Evolutionary conservation across 2,113 vertebrate species (phyloP).

Genomic region (Trinectes maculatus): DNA sequence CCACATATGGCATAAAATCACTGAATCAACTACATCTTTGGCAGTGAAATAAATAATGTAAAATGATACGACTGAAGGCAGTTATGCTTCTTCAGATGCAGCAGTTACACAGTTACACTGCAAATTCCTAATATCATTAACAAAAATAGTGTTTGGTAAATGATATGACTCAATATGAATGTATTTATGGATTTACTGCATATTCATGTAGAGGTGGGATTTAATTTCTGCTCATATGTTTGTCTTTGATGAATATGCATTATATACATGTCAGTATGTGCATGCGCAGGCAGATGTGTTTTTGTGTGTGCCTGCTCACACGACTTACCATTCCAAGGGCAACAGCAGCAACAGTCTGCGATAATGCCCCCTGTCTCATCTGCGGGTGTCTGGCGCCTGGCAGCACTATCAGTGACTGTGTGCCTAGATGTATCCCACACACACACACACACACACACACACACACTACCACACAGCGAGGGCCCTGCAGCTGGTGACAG

Average conservation of each 20-base stretch:
- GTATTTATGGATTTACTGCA: conserved; percentile 43
- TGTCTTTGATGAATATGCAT: conserved; percentile 19
- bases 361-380: conserved; percentile 64
- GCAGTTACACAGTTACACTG: too few species aligned
- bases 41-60: conserved; percentile 3
- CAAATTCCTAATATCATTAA: too few species aligned
- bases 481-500: conserved; percentile 73
- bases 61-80: conserved; percentile 9
- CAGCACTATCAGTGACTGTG: conserved; percentile 66
- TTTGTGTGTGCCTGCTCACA: conserved; percentile 20
- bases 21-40: neutral
- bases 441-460: conserved; percentile 32
- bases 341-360: conserved; percentile 46
- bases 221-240: conserved; percentile 1
- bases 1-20: conserved; percentile 1
- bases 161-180: conserved; percentile 20
- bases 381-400: conserved; percentile 66
- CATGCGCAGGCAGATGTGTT: conserved; percentile 28
- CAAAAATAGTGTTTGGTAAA: too few species aligned
- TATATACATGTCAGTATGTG: conserved; percentile 18
- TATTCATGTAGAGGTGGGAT: conserved; percentile 50
- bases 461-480: conserved; percentile 50
- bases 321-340: conserved; percentile 54
- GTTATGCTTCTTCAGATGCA: conserved; percentile 15
- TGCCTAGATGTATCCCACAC: conserved; percentile 55